These are phyloP conservation scores for Pyrochroa serraticornis DNA, from an alignment of 2,888 invertebrate genomes.

Conservation along the genomic window DNA sequence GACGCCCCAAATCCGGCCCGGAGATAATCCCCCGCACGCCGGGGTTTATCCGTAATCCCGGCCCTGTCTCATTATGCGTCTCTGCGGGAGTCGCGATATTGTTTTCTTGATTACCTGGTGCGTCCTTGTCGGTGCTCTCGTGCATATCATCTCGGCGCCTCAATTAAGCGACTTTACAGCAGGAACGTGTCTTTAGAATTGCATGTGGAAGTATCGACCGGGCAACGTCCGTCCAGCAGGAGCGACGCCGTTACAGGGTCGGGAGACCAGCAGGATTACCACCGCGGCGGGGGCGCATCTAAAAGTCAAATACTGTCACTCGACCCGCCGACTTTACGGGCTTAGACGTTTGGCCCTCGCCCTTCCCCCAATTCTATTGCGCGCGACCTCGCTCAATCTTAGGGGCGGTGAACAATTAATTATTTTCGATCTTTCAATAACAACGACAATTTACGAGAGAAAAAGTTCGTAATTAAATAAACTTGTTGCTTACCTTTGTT, in stretches of 20 bases:
- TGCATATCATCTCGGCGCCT: constrained; percentile 4
- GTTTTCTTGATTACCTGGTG: constrained; percentile 59
- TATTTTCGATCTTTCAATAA: not conserved
- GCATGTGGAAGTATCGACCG: not conserved
- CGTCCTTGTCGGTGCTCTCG: constrained; percentile 16
- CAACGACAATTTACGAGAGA: constrained; percentile 1
- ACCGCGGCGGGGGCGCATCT: constrained; percentile 55
- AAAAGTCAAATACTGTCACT: constrained; percentile 60
- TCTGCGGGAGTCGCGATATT: constrained; percentile 58
- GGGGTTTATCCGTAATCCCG: constrained; percentile 44
- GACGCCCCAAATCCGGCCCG: constrained; percentile 46
- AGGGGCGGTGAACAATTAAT: too few species aligned
- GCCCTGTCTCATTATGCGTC: constrained; percentile 56
- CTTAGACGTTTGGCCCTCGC: constrained; percentile 40
- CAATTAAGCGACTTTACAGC: not conserved
- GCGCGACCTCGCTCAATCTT: too few species aligned
- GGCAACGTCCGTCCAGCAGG: not conserved
- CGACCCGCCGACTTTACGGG: constrained; percentile 49
- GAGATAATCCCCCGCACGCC: constrained; percentile 50
- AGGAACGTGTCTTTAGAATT: constrained; percentile 9
- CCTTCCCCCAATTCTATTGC: constrained; percentile 16
- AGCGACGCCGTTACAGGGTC: not conserved
- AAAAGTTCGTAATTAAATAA: not conserved
- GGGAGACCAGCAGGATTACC: constrained; percentile 43
- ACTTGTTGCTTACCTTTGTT: constrained; percentile 43